Conservation (phyloP, 2,113 vertebrate genomes). For the Myanophis thanlyinensis region DNA sequence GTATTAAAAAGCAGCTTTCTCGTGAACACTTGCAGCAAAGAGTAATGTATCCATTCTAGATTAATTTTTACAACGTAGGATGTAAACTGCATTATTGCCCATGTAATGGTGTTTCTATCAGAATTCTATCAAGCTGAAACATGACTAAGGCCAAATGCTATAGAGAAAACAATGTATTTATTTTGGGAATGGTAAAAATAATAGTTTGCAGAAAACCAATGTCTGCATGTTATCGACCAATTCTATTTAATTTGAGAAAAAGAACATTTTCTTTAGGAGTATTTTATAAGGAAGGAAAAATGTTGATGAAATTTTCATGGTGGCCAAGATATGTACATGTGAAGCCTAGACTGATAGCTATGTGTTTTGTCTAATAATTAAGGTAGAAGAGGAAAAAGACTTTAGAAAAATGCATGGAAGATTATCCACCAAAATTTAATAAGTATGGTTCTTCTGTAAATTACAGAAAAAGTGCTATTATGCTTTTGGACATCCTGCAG, state of each 20-base stretch:
- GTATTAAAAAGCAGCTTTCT: not conserved
- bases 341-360: not conserved
- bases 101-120: not conserved
- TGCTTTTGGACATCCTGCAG: not conserved
- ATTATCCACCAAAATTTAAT: not conserved
- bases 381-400: too few species aligned
- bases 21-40: not conserved
- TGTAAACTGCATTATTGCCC: not conserved
- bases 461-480: too few species aligned
- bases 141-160: not conserved
- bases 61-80: not conserved
- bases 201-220: not conserved
- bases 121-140: not conserved
- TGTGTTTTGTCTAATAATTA: not conserved
- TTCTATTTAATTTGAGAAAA: not conserved
- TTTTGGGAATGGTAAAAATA: not conserved
- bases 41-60: not conserved
- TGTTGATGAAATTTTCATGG: not conserved
- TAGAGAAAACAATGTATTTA: not conserved
- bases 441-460: not conserved
- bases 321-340: not conserved
- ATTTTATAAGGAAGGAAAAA: not conserved
- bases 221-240: not conserved
- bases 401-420: not conserved
- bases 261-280: not conserved